Evolutionary conservation across 2,797 vertebrate genomes (phyloP), one percentile per base, ranked within the genome.

Genomic region (Sebastes baramenuke): DNA sequence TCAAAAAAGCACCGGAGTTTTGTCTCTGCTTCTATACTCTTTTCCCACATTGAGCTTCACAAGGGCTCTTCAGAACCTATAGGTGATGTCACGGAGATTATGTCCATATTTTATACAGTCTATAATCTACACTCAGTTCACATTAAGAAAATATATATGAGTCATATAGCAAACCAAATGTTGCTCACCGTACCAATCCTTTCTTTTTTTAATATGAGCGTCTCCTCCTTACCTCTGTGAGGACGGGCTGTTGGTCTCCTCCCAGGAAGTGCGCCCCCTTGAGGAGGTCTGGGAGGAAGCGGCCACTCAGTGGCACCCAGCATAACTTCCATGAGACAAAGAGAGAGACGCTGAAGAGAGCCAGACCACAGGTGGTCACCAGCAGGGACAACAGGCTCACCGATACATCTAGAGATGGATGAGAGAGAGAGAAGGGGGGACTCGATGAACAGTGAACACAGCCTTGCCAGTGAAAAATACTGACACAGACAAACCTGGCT

Each of bases 271-370:
- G 97, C 65, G 95, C 91, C 82, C 97, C 97, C 95, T 98, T 99
- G 92, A 84, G 95, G 72, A 96, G 91, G 72, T 96, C 96, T 0
- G 96, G 95, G 73, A 97, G 89, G 78, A 97, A 97, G 65, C 96
- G 97, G 75, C 98, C 97, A 80, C 97, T 96, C 96, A 98, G 98
- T 1, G 98, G 98, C 86, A 98, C 95, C 98, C 98, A 99, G 92
- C 97, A 99, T 84, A 99, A 93, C 93, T 99, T 99, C 98, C 98
- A 99, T 89, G 98, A 99, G 25, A 99, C 98, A 27, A 99, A 99
- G 65, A 99, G 96, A 68, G 98, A 99, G 49, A 99, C 98, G 0
- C 97, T 97, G 77, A 99, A 99, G 60, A 99, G 96, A 55, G 98
- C 98, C 58, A 99, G 96, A 80, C 98, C 98, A 84, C 98, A 99